Evolutionary conservation across 1,140 invertebrate genomes (phyloP).

Genomic region (Drosophila jambulina): DNA sequence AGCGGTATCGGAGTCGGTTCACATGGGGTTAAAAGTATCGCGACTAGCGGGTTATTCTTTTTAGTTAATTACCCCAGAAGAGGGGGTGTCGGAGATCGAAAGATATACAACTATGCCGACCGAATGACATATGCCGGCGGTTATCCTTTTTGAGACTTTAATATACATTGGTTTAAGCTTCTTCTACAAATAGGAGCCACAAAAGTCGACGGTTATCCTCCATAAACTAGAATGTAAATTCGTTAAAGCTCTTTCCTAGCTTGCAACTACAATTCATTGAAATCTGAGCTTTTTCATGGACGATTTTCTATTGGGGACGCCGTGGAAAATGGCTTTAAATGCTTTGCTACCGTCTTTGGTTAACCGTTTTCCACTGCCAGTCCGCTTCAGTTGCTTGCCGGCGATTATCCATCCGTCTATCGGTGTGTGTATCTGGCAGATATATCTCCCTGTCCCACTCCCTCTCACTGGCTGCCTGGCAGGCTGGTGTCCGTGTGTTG

Average conservation of each 20-base stretch:
- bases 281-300: conserved; percentile 23
- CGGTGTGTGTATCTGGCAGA: conserved; percentile 18
- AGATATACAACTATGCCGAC: conserved; percentile 26
- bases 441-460: conserved; percentile 29
- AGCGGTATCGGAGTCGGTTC: conserved; percentile 35
- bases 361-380: conserved; percentile 62
- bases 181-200: too few relatives aligned
- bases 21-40: conserved; percentile 73
- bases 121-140: conserved; percentile 21
- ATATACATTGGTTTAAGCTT: neutral
- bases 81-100: conserved; percentile 31
- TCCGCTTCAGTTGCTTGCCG: conserved; percentile 61
- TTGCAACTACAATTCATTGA: neutral
- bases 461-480: conserved; percentile 3
- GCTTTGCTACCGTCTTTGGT: conserved; percentile 48
- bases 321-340: conserved; percentile 47
- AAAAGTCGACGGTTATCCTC: neutral
- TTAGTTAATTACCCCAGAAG: conserved; percentile 63
- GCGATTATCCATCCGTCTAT: conserved; percentile 71
- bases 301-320: conserved; percentile 49
- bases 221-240: neutral
- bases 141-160: conserved; percentile 3
- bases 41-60: conserved; percentile 44
- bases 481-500: conserved; percentile 59
- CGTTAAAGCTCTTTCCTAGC: neutral